A percentile compares a stretch with the other conserved stretches of the same genome.
Evolutionary conservation across 2,113 vertebrate species (phyloP).

Genomic region (Saccopteryx leptura): DNA sequence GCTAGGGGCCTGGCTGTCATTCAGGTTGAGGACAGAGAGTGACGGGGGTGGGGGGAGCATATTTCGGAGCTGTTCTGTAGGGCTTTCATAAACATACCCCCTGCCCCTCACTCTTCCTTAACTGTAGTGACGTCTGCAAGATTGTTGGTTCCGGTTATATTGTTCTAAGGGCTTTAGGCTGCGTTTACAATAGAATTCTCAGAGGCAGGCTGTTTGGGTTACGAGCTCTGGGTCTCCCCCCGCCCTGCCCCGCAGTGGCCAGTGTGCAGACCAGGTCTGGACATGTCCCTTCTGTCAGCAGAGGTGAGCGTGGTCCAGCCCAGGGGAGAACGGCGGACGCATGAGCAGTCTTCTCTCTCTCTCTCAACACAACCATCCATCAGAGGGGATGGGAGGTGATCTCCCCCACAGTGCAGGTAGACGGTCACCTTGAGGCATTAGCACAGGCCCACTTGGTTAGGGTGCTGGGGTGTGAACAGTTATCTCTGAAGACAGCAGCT

Average conservation of each 20-base stretch:
- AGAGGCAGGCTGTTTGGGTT: background rate
- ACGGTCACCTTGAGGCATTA: too few relatives aligned
- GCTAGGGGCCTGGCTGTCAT: too few relatives aligned
- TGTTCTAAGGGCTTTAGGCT: too few relatives aligned
- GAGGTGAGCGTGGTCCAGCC: fast-evolving
- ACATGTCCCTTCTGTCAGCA: fast-evolving
- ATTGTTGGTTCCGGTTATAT: background rate
- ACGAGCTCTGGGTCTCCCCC: background rate
- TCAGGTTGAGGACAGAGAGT: background rate
- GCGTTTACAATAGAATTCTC: background rate
- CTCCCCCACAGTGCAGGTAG: too few relatives aligned
- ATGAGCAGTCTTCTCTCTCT: too few relatives aligned
- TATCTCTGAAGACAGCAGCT: background rate
- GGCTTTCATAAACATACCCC: background rate
- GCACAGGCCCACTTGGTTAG: too few relatives aligned
- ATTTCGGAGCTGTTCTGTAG: background rate
- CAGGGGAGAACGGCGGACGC: too few relatives aligned
- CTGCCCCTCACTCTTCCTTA: background rate
- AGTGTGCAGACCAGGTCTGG: too few relatives aligned
- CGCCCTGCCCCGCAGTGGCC: too few relatives aligned
- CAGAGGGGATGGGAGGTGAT: too few relatives aligned
- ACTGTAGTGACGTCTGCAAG: background rate
- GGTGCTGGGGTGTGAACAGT: fast-evolving
- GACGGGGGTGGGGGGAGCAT: too few relatives aligned
- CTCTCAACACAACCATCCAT: too few relatives aligned